Evolutionary conservation across 1,140 invertebrate species (phyloP), one percentile per base, ranked within the genome.

Genomic region (Pristionchus pacificus): DNA sequence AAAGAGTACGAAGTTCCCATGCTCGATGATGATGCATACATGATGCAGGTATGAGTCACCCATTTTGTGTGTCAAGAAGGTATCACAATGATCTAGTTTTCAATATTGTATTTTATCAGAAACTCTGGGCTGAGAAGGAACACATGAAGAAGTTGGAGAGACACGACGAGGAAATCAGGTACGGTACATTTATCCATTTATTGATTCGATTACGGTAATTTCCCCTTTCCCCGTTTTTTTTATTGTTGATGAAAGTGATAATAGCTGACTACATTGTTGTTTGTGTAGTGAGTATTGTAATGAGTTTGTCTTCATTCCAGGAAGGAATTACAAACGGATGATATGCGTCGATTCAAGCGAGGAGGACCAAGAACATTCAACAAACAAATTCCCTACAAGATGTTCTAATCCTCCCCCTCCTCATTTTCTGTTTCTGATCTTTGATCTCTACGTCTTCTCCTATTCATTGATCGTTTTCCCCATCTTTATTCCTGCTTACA

Each of bases 81-180:
- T 19, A 49, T 10, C 6, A 49, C 38, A 19, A 19, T 49, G 38
- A 49, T 19, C 38, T 49, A 10, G 38, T 10, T 49, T 49, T 49
- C 38, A 49, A 49, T 49, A 49, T 49, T 49, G 19, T 49, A 49
- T 49, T 49, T 10, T 49, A 10, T 19, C 38, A 83, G 66, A 81
- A 81, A 61, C 62, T 83, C 38, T 84, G 80, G 82, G 61, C 68
- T 2, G 81, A 83, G 62, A 83, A 83, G 68, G 67, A 81, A 60
- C 75, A 70, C 64, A 30, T 70, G 75, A 74, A 77, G 59, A 64
- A 74, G 24, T 60, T 59, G 31, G 71, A 73, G 24, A 73, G 66
- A 38, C 38, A 49, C 6, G 38, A 49, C 19, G 38, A 49, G 38
- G 38, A 49, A 49, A 19, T 49, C 38, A 49, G 38, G 38, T 49